Percentiles rank a stretch among this genome's conserved stretches.
These are phyloP conservation scores for Antheraea yamamai DNA, from an alignment of 2,888 invertebrate species.

Conservation along the genomic window DNA sequence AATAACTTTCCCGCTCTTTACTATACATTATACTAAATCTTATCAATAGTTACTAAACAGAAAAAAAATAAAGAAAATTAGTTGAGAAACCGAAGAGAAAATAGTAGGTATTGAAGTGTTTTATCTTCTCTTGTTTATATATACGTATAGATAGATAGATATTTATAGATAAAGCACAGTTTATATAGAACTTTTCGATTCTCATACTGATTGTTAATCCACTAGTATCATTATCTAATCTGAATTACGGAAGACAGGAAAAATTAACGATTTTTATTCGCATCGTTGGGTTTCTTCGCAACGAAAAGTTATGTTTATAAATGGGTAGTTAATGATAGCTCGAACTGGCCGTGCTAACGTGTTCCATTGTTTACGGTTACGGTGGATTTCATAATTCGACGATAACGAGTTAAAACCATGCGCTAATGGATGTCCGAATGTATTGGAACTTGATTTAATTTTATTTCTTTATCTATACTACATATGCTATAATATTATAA, in stretches of 20 bases:
- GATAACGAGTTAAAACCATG: conserved; percentile 33
- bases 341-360: conserved; percentile 1
- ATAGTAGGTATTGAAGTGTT: no score
- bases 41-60: no score
- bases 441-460: conserved; percentile 5
- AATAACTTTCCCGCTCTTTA: no score
- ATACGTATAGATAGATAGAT: no score
- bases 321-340: conserved; percentile 48
- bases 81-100: no score
- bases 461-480: not conserved
- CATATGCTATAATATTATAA: not conserved
- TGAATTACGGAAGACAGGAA: conserved; percentile 22
- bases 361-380: conserved; percentile 31
- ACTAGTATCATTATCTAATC: conserved; percentile 11
- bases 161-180: not conserved
- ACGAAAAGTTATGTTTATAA: conserved; percentile 54
- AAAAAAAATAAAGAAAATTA: no score
- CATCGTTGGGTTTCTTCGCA: conserved; percentile 64
- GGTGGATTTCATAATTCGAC: conserved; percentile 57
- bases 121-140: not conserved
- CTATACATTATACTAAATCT: no score
- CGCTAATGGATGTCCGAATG: conserved; percentile 6
- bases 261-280: conserved; percentile 30
- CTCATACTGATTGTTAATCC: not conserved
- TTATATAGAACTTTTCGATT: not conserved